phyloP scores from a whole-genome alignment of 2,113 vertebrate species.

The Eulacestoma nigropectus region DNA sequence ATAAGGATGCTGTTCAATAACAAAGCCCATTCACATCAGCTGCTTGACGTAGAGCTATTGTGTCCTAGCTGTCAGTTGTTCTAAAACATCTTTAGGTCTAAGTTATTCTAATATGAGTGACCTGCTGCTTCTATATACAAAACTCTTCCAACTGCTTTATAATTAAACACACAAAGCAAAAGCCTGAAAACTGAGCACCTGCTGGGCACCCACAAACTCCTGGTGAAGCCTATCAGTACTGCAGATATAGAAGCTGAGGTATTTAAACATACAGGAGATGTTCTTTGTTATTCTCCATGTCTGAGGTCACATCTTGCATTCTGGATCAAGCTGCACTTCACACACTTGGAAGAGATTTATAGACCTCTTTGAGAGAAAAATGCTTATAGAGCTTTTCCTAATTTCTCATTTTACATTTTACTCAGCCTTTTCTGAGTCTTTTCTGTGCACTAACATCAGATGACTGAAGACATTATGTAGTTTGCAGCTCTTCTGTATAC shows the following conservation, averaged over 20 bases:
- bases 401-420: not conserved
- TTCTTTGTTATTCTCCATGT: not conserved
- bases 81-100: slow-evolving; percentile 23
- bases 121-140: slow-evolving; percentile 49
- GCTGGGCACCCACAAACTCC: slow-evolving; percentile 1
- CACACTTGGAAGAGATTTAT: not conserved
- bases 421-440: not conserved
- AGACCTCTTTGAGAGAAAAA: not conserved
- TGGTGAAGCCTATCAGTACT: not conserved
- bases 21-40: slow-evolving; percentile 7
- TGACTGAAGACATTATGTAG: not conserved
- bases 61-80: slow-evolving; percentile 30
- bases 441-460: not conserved
- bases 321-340: not conserved
- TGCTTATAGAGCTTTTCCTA: not conserved
- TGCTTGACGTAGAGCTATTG: slow-evolving; percentile 7
- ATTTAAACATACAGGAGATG: not conserved
- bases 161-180: slow-evolving; percentile 21
- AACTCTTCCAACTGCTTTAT: slow-evolving; percentile 10
- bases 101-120: slow-evolving; percentile 39
- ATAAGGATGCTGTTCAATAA: slow-evolving; percentile 24
- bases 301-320: not conserved
- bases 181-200: slow-evolving; percentile 2
- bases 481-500: not conserved
- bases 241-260: not conserved